These are phyloP conservation scores for Pandion haliaetus DNA, from an alignment of 2,113 vertebrate genomes.

Conservation along the genomic window DNA sequence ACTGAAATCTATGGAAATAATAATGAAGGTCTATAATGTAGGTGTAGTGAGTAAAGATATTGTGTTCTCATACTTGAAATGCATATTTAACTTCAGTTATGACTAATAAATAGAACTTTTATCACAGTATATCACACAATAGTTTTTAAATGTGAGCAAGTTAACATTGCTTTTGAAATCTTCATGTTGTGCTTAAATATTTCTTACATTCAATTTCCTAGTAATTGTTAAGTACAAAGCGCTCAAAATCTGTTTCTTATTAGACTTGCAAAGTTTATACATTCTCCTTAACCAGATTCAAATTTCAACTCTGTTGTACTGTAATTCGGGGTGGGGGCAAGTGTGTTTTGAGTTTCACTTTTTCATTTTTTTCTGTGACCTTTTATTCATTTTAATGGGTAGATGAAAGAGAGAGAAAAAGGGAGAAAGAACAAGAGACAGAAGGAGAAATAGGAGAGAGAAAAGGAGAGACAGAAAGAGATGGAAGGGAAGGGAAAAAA, in stretches of 20 bases:
- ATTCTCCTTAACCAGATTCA: slow-evolving; percentile 14
- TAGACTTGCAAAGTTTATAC: slow-evolving; percentile 21
- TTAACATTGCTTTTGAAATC: neutral
- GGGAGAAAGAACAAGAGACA: neutral
- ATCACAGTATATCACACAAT: neutral
- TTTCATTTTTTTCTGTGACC: neutral
- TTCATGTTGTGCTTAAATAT: neutral
- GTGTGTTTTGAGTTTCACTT: neutral
- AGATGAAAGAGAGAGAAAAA: neutral
- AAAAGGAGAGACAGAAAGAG: neutral
- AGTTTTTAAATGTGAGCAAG: neutral
- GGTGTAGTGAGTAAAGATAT: neutral
- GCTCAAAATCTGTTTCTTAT: slow-evolving; percentile 25
- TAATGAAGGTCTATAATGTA: neutral
- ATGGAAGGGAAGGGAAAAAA: neutral
- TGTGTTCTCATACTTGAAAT: neutral
- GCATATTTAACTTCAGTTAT: neutral
- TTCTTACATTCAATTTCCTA: slow-evolving; percentile 12
- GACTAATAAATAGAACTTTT: neutral
- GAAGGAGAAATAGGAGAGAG: neutral
- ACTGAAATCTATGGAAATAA: neutral
- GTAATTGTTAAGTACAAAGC: neutral
- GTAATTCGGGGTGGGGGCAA: neutral
- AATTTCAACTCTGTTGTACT: neutral
- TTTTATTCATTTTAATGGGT: neutral